phyloP scores from a whole-genome alignment of 1,140 invertebrate genomes.

The Drosophila burlai region DNA sequence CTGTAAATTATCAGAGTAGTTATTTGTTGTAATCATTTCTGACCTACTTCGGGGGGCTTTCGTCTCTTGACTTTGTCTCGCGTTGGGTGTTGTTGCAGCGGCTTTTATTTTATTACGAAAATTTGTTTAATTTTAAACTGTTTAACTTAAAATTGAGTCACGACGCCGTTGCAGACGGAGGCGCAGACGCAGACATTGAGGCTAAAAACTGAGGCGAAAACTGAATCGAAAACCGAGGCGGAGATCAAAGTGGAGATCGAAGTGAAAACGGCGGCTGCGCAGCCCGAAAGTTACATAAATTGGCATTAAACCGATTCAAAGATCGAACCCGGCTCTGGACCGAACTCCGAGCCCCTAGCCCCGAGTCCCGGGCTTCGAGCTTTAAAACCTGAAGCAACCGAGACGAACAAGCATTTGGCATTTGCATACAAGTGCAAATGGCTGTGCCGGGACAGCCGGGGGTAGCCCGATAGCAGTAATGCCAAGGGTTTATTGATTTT shows the following conservation, averaged over 20 bases:
- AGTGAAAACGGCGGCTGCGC: conserved; percentile 37
- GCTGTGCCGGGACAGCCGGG: neutral
- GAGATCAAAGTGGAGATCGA: conserved; percentile 38
- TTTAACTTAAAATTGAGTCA: conserved; percentile 82
- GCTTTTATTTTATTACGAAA: conserved; percentile 76
- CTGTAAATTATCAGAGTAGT: neutral
- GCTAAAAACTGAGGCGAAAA: conserved; percentile 7
- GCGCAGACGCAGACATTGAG: conserved; percentile 5
- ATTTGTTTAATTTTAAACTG: conserved; percentile 79
- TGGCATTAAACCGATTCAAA: conserved; percentile 76
- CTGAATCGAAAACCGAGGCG: conserved; percentile 2
- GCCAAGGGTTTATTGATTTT: neutral
- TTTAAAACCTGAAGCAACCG: conserved; percentile 59
- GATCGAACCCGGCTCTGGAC: conserved; percentile 48
- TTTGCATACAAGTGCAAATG: conserved; percentile 67
- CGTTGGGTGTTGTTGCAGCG: conserved; percentile 44
- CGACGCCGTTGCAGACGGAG: conserved; percentile 12
- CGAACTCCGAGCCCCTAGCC: neutral
- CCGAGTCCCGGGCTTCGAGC: conserved; percentile 8
- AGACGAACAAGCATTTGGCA: conserved; percentile 72
- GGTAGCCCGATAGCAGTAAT: conserved; percentile 12
- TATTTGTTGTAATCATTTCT: conserved; percentile 64
- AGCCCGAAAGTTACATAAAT: conserved; percentile 79
- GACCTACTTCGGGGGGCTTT: conserved; percentile 63
- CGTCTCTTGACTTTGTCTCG: conserved; percentile 22